These are phyloP conservation scores for Heliconius hermathena DNA, from an alignment of 1,140 invertebrate species.

Conservation along the genomic window DNA sequence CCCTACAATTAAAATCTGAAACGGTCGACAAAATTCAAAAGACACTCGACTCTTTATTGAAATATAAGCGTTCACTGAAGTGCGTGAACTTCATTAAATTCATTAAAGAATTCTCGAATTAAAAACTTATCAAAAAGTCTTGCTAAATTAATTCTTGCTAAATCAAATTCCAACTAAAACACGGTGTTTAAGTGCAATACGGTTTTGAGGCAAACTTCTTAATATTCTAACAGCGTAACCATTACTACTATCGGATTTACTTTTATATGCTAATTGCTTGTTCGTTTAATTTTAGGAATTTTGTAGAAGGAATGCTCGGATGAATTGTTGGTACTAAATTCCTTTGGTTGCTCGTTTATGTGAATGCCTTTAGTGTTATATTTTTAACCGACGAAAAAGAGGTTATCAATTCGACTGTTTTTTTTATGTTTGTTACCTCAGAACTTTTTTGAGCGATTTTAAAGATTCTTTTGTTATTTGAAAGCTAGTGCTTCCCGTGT, in stretches of 20 bases:
- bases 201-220: slow-evolving; percentile 28
- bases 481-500: no score
- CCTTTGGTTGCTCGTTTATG: neutral
- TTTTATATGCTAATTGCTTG: slow-evolving; percentile 40
- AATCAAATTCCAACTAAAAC: slow-evolving; percentile 33
- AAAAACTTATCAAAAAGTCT: neutral
- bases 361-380: neutral
- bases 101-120: neutral
- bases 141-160: slow-evolving; percentile 18
- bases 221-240: slow-evolving; percentile 33
- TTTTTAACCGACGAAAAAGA: neutral
- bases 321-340: slow-evolving; percentile 9
- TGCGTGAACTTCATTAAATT: slow-evolving; percentile 12
- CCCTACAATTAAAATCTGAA: neutral
- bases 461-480: no score
- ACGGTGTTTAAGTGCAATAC: slow-evolving; percentile 14
- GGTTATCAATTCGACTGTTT: no score
- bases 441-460: no score
- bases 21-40: neutral
- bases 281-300: slow-evolving; percentile 25
- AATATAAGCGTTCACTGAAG: slow-evolving; percentile 5
- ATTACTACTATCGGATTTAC: slow-evolving; percentile 39
- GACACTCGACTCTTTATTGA: slow-evolving; percentile 3
- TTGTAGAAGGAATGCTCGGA: neutral
- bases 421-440: no score